phyloP scores from a whole-genome alignment of 2,888 invertebrate species.

The Pristionchus entomophagus region DNA sequence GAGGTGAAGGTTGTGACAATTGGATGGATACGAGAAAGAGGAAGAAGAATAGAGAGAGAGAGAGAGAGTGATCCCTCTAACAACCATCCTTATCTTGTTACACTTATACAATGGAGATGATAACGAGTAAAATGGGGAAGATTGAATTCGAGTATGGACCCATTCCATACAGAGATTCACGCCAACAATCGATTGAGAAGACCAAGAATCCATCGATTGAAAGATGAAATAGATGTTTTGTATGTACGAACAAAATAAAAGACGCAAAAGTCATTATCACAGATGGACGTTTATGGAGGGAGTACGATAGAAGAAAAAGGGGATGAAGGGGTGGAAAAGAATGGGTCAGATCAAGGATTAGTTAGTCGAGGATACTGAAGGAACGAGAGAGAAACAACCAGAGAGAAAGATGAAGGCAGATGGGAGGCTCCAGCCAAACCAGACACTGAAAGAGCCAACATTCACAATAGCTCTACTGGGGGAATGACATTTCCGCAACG shows the following conservation, averaged over 20 bases:
- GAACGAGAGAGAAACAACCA: not conserved
- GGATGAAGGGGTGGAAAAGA: not conserved
- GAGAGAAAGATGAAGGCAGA: not conserved
- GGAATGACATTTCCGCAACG: too few species aligned
- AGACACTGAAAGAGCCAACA: not conserved
- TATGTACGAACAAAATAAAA: slow-evolving; percentile 17
- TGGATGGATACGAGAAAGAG: not conserved
- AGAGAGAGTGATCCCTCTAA: not conserved
- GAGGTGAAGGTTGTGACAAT: slow-evolving; percentile 25
- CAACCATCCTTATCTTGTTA: not conserved
- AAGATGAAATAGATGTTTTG: slow-evolving; percentile 8
- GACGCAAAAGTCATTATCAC: slow-evolving; percentile 35
- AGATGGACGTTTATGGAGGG: slow-evolving; percentile 21
- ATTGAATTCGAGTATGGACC: slow-evolving; percentile 33
- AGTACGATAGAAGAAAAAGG: not conserved
- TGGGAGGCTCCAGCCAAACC: not conserved
- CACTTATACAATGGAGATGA: not conserved
- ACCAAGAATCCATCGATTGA: not conserved
- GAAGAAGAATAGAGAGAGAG: too few species aligned
- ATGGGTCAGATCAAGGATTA: slow-evolving; percentile 16
- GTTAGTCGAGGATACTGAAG: not conserved
- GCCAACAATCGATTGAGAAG: not conserved
- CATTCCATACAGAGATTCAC: slow-evolving; percentile 33
- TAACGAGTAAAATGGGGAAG: slow-evolving; percentile 1
- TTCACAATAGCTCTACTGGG: too few species aligned